Evolutionary conservation across 2,797 vertebrate genomes (phyloP), one percentile per base, ranked within the genome.

Genomic region (Craterocephalus amniculus): DNA sequence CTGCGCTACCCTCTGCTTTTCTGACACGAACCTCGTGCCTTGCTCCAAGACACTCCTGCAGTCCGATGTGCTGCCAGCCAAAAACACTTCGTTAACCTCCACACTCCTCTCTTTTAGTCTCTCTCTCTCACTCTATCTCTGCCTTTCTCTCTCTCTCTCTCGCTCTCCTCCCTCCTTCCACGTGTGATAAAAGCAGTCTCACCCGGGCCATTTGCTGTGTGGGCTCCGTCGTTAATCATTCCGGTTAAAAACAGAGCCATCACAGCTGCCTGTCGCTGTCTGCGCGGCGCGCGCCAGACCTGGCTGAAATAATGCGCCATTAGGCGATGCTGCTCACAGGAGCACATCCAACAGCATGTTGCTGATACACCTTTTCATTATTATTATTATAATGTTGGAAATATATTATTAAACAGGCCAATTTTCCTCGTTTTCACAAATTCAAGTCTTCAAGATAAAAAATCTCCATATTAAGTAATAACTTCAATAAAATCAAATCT

Each of bases 181-280:
- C 72, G 87, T 77, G 83, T 84, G 89, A 80, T 88, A 83, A 83
- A 84, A 79, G 81, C 84, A 66, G 79, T 88, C 86, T 92, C 72
- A 84, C 76, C 85, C 77, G 80, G 87, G 73, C 90, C 91, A 91
- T 94, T 93, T 92, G 88, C 89, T 82, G 85, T 73, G 86, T 73
- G 85, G 73, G 79, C 84, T 87, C 76, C 74, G 87, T 92, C 92
- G 90, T 95, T 93, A 93, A 94, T 94, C 93, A 94, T 87, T 77
- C 79, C 78, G 84, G 87, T 91, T 91, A 91, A 92, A 93, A 94
- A 93, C 87, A 91, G 92, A 91, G 88, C 91, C 88, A 90, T 93
- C 90, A 91, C 85, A 83, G 87, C 89, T 85, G 88, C 85, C 86
- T 86, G 88, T 79, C 79, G 78, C 84, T 89, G 91, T 91, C 91